A percentile compares a stretch with the other conserved stretches of the same genome.
Conservation (phyloP, 2,113 vertebrate genomes). For the Clarias magur region DNA sequence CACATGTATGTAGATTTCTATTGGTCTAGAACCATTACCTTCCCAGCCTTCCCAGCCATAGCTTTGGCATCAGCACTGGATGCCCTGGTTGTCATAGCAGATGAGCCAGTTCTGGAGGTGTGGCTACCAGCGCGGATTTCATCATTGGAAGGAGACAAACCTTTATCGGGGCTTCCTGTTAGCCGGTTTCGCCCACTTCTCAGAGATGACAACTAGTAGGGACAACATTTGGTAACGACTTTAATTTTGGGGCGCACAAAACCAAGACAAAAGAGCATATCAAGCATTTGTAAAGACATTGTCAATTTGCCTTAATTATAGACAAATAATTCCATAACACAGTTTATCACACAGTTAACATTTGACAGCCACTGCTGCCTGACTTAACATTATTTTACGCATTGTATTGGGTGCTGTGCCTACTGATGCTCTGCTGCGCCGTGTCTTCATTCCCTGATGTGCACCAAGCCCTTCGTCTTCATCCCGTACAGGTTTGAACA, state of each 20-base stretch:
- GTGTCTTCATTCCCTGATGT: slow-evolving; percentile 98
- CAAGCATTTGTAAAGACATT: not conserved
- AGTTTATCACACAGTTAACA: not conserved
- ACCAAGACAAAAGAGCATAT: not conserved
- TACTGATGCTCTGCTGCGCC: slow-evolving; percentile 92
- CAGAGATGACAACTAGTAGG: slow-evolving; percentile 86
- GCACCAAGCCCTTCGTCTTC: slow-evolving; percentile 90
- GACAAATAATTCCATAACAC: not conserved
- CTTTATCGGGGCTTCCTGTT: slow-evolving; percentile 84
- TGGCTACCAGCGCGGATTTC: slow-evolving; percentile 86
- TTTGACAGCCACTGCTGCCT: not conserved
- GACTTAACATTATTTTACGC: not conserved
- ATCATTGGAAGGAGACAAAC: slow-evolving; percentile 83
- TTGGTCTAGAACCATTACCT: slow-evolving; percentile 68
- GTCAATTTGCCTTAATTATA: not conserved
- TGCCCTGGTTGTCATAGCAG: slow-evolving; percentile 80
- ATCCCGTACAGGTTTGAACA: slow-evolving; percentile 98
- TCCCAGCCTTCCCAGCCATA: slow-evolving; percentile 83
- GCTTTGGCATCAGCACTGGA: slow-evolving; percentile 90
- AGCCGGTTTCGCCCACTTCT: slow-evolving; percentile 95
- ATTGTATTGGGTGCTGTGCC: slow-evolving; percentile 40
- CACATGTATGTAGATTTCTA: not conserved
- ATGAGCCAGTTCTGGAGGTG: slow-evolving; percentile 72
- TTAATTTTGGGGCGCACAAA: not conserved
- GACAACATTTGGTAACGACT: not conserved